Evolutionary conservation across 2,797 vertebrate genomes (phyloP), one percentile per base, ranked within the genome.

Genomic region (Cossypha caffra): DNA sequence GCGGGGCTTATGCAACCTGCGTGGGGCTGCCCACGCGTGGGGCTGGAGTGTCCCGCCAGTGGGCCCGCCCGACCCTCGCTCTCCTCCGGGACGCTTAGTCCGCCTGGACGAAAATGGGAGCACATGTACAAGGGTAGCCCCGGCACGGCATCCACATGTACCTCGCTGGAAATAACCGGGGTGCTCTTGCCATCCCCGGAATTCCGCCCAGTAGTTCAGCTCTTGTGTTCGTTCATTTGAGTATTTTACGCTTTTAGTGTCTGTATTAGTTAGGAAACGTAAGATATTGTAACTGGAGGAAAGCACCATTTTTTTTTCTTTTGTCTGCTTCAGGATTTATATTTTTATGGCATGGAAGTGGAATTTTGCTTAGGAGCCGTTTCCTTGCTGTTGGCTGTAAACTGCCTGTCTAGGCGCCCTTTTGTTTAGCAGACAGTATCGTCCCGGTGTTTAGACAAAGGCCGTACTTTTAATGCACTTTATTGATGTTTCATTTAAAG

Each of bases 1-100:
- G 81, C 67, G 81, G 81, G 92, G 92, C 75, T 94, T 94, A 88
- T 50, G 90, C 90, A 94, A 86, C 84, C 71, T 59, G 90, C 81
- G 35, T 79, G 94, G 85, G 81, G 86, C 69, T 42, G 63, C 69
- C 86, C 86, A 37, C 63, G 57, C 73, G 31, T 40, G 62, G 4
- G 15, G 88, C 81, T 15, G 64, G 76, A 15, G 50, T 57, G 3
- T n/a, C 74, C 54, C 68, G n/a, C 48, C 54, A 0, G 24, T 11
- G 54, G 16, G 28, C 45, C 35, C 61, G 15, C 38, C 79, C 4
- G 55, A 16, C 21, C 29, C 37, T 7, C 19, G 0, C 7, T 16
- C 42, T 59, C 48, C 57, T 28, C 28, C 61, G 55, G 24, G 51
- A 2, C 28, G 21, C 55, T n/a, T 5, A 1, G 15, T 38, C 28